These are phyloP conservation scores for Hestina assimilis DNA, from an alignment of 1,140 invertebrate genomes.

Conservation along the genomic window DNA sequence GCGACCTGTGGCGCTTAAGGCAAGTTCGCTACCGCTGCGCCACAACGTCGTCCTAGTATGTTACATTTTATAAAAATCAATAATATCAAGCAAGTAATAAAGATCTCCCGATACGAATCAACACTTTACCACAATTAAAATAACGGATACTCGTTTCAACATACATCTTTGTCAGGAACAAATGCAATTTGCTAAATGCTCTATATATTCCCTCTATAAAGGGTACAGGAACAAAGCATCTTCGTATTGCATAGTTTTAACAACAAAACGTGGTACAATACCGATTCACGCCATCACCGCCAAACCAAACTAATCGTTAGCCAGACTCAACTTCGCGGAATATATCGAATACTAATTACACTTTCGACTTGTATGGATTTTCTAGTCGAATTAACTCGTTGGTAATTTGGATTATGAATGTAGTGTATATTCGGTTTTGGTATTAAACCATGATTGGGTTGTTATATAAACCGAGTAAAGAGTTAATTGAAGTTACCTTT, in stretches of 20 bases:
- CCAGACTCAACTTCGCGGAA: not conserved
- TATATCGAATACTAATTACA: not conserved
- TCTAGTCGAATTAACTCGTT: not conserved
- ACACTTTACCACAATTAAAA: not conserved
- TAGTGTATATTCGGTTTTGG: not conserved
- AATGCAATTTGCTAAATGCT: not conserved
- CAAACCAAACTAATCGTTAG: not conserved
- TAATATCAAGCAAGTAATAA: no score
- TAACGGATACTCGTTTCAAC: not conserved
- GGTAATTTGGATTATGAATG: not conserved
- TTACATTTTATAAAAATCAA: no score
- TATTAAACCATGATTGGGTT: not conserved
- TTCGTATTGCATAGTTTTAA: not conserved
- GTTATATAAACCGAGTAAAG: not conserved
- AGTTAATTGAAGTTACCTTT: not conserved
- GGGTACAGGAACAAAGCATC: slow-evolving; percentile 4
- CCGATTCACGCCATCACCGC: not conserved
- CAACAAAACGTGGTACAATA: not conserved
- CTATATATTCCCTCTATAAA: not conserved
- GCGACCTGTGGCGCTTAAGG: no score
- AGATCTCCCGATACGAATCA: no score
- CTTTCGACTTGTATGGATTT: not conserved
- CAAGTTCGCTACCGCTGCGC: no score
- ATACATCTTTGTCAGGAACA: not conserved
- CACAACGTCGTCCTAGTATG: no score